These are phyloP conservation scores for Drosophila suzukii DNA, from an alignment of 1,140 invertebrate genomes.

Conservation along the genomic window DNA sequence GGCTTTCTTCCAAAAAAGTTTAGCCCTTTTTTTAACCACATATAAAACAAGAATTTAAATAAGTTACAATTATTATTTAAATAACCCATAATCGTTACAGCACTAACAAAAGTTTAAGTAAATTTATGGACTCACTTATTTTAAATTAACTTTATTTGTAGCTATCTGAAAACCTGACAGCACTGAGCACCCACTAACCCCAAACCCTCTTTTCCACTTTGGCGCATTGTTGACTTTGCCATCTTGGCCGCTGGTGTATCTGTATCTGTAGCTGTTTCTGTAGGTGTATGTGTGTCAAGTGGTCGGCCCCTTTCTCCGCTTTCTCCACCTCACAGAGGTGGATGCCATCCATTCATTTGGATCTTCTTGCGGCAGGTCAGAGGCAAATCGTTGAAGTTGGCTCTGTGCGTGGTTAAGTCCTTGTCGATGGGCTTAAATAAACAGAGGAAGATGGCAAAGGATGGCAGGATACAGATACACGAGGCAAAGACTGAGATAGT, in stretches of 20 bases:
- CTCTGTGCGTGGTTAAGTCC: conserved; percentile 70
- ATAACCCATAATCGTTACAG: no score
- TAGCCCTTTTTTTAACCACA: neutral
- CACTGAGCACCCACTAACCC: conserved; percentile 22
- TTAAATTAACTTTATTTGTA: neutral
- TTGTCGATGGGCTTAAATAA: conserved; percentile 60
- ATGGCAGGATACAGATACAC: neutral
- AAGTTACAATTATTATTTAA: no score
- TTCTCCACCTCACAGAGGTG: conserved; percentile 2
- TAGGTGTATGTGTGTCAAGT: conserved; percentile 70
- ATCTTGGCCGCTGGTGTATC: conserved; percentile 16
- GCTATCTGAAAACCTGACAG: neutral
- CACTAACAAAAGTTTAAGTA: no score
- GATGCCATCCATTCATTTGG: conserved; percentile 66
- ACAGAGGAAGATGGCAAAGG: conserved; percentile 11
- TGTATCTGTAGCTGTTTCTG: conserved; percentile 1
- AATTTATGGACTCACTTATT: neutral
- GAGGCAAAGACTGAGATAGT: conserved; percentile 1
- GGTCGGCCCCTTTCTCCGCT: conserved; percentile 33
- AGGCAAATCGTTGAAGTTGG: conserved; percentile 73
- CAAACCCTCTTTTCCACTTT: conserved; percentile 37
- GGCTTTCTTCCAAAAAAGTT: neutral
- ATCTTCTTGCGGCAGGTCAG: conserved; percentile 67
- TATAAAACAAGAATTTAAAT: neutral
- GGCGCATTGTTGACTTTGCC: conserved; percentile 53